Evolutionary conservation across 2,797 vertebrate genomes (phyloP), one percentile per base, ranked within the genome.

Genomic region (Megalops cyprinoides): DNA sequence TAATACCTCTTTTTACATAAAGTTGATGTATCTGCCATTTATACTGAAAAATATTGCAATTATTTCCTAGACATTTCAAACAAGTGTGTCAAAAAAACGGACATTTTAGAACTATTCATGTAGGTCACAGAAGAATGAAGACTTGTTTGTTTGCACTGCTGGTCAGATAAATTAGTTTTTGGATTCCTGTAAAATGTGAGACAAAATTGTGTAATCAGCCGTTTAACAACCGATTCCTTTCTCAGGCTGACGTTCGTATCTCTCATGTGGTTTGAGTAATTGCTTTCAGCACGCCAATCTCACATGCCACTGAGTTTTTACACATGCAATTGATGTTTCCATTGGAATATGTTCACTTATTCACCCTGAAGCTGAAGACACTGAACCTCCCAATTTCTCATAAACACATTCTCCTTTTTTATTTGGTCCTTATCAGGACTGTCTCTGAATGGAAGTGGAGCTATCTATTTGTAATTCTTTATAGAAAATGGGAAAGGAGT

Each of bases 401-500:
- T 31, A 15, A 65, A 65, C 60, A 34, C 60, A n/a, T n/a, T 34
- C 60, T 31, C 8, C 10, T 9, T 65, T 25, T 31, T 65, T 65
- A 65, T 34, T 56, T 31, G 15, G 12, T 25, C 60, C 60, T 34
- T 34, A 31, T 65, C 28, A 31, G 44, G 12, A 34, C 14, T 39
- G 51, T 79, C 34, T 8, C 31, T 51, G 25, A 55, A 49, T 79
- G 65, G 34, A 44, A 71, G 37, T 42, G 42, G 39, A 25, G 0
- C 81, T 73, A 82, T 80, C 60, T 44, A 74, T 82, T 71, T 6
- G 25, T 1, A 48, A 79, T 82, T 78, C 75, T 37, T 82, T 71
- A 84, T 85, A 83, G 69, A 49, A 48, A 3, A 34, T 20, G 6
- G 77, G 56, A 60, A 62, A 86, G 84, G 79, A 80, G n/a, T 9